Base-by-base conservation (phyloP, 2,797 vertebrate species). In the Danio kyathit region DNA sequence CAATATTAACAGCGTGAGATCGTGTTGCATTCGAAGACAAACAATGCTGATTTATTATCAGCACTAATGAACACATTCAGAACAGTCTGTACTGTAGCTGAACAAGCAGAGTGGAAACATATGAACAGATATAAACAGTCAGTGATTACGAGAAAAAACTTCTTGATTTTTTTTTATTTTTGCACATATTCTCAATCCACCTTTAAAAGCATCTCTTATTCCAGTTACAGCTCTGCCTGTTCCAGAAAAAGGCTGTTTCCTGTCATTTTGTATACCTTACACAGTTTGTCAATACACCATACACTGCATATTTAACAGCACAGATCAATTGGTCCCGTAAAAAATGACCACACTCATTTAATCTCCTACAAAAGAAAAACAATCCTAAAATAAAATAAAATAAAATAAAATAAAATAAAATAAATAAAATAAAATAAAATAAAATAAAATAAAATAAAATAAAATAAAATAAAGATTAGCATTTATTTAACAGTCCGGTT, bases 161-260 rank as follows among this genome's bases (percentile, higher is more conserved):
- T 61, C 0, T 12, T 44, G 19, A 9, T 43, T 44, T 46, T 29
- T 29, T 29, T 1, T 16, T 43, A n/a, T n/a, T 48, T 54, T 65
- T 44, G 8, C 17, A 54, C 13, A 54, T 7, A 14, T 21, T 56
- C 19, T 41, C 21, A 10, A 6, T 14, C 46, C 29, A 52, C 29
- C 46, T 64, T 11, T 59, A 75, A 12, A 65, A 76, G 29, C 16
- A 56, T 40, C 10, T 10, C 41, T 66, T 7, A 12, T 76, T 66
- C 51, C 40, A 29, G 74, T 69, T 40, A 49, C 60, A 61, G 8
- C 56, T 56, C 51, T 66, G 41, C 14, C 41, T 44, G 51, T 41
- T 60, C 46, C 40, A 52, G 44, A 79, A 51, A 79, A 51, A 71
- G 46, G 76, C n/a, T 29, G n/a, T 60, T 71, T 79, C 29, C 76